Evolutionary conservation across 1,140 invertebrate species (phyloP), one percentile per base, ranked within the genome.

Genomic region (Papilio helenus): DNA sequence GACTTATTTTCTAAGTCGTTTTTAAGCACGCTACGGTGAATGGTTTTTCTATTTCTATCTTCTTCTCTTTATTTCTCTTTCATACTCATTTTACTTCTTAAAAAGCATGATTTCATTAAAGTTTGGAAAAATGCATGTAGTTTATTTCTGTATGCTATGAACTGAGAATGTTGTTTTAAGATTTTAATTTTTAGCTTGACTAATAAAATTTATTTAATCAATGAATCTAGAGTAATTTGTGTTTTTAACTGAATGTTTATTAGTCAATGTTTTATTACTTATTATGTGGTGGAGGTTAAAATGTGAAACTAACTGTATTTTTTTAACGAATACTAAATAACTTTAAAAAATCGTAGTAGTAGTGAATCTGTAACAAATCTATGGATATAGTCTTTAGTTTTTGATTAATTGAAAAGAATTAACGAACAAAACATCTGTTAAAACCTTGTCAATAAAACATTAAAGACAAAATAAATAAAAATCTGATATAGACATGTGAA

Each of bases 81-180:
- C 58, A 82, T 88, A 71, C 79, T 23, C 80, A 55, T 82, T 76
- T 77, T 81, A 44, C 34, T 82, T 76, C 74, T 79, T 77, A 23
- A 82, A 51, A 29, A 79, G 76, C 74, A 81, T 80, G 79, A 46
- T 55, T 79, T 79, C 80, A 81, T 80, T 61, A 26, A 61, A 61
- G 58, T 61, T 73, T 44, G n/a, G 72, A 73, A 44, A 73, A 61
- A 23, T 61, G 58, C 58, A 61, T 61, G 58, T 61, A 61, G 23
- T 61, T 61, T 26, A 61, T 61, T 61, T 26, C 51, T 55, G 1
- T 61, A 23, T 61, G 58, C 23, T 61, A 61, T 61, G 58, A 14
- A 58, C 18, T 58, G 18, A 58, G 76, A 55, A 79, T 76, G 78
- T 72, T 34, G 29, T 42, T 72, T 72, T 42, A 26, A 46, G 72